A percentile compares a stretch with the other conserved stretches of the same genome.
These are phyloP conservation scores for Silurus lanzhouensis DNA, from an alignment of 2,797 vertebrate genomes.

Conservation along the genomic window DNA sequence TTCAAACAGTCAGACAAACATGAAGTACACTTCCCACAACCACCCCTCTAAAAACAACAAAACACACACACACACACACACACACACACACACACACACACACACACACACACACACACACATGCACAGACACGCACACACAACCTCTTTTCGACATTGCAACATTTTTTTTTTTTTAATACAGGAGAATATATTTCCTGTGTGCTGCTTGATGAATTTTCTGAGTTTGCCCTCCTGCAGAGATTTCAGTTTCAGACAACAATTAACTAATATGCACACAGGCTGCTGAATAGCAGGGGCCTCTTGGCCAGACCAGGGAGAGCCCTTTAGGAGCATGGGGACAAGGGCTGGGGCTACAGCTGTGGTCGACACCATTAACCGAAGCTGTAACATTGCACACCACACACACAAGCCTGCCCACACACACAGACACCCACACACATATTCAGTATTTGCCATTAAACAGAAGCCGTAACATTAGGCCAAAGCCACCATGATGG, in stretches of 20 bases:
- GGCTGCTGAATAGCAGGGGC: conserved; percentile 57
- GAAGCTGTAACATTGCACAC: conserved; percentile 50
- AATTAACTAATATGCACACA: conserved; percentile 64
- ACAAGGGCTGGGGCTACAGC: conserved; percentile 52
- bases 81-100: background rate
- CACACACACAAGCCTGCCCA: conserved; percentile 16
- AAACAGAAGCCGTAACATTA: conserved; percentile 61
- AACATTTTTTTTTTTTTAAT: conserved; percentile 32
- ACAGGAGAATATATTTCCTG: conserved; percentile 66
- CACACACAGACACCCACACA: conserved; percentile 30
- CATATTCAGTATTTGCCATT: conserved; percentile 58
- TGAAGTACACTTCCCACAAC: conserved; percentile 46
- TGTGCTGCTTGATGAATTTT: conserved; percentile 59
- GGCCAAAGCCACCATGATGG: conserved; percentile 42
- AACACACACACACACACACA: background rate
- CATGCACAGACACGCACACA: background rate
- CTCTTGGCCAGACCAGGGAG: background rate
- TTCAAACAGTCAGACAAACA: conserved; percentile 63
- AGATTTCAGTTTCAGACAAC: conserved; percentile 59
- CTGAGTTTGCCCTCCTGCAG: conserved; percentile 56
- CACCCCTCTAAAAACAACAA: conserved; percentile 50
- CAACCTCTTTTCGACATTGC: background rate
- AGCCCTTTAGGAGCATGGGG: conserved; percentile 40
- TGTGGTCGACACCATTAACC: conserved; percentile 65
- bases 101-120: conserved; percentile 1